These are phyloP conservation scores for Caenorhabditis sinica DNA, from an alignment of 2,888 invertebrate genomes.

Conservation along the genomic window DNA sequence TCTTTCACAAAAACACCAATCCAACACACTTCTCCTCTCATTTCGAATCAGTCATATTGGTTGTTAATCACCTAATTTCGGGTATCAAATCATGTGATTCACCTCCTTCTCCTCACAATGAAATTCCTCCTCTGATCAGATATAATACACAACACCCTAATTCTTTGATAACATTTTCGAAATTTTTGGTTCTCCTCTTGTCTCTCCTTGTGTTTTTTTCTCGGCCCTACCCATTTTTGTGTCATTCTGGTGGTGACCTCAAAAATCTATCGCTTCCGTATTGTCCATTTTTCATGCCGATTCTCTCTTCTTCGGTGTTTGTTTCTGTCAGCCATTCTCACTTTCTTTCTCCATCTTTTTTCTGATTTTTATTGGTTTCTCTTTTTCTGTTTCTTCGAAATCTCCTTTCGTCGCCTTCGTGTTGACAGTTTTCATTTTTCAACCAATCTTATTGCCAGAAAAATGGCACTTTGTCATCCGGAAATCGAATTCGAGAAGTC, in stretches of 20 bases:
- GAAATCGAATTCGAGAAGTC: slow-evolving; percentile 45
- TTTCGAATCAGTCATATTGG: background rate
- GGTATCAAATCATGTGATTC: slow-evolving; percentile 28
- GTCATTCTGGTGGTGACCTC: slow-evolving; percentile 15
- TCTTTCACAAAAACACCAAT: background rate
- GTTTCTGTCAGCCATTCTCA: slow-evolving; percentile 8
- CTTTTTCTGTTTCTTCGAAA: background rate
- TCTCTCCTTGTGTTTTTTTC: too few species aligned
- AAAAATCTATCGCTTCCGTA: slow-evolving; percentile 26
- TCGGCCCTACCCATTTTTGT: slow-evolving; percentile 17
- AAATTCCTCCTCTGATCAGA: slow-evolving; percentile 15
- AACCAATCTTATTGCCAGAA: background rate
- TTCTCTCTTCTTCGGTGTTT: too few species aligned
- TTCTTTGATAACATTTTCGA: slow-evolving; percentile 37
- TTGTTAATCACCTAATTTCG: slow-evolving; percentile 30
- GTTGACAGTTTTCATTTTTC: background rate
- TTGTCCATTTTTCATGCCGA: slow-evolving; percentile 13
- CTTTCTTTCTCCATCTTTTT: slow-evolving; percentile 13
- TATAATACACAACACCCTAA: slow-evolving; percentile 16
- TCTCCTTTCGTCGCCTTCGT: too few species aligned
- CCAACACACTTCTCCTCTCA: background rate
- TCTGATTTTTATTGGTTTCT: slow-evolving; percentile 8
- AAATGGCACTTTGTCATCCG: slow-evolving; percentile 13
- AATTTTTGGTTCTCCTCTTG: background rate
- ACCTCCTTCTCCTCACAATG: background rate